Base-by-base conservation (phyloP, 2,888 invertebrate species). In the Tetranychus truncatus region DNA sequence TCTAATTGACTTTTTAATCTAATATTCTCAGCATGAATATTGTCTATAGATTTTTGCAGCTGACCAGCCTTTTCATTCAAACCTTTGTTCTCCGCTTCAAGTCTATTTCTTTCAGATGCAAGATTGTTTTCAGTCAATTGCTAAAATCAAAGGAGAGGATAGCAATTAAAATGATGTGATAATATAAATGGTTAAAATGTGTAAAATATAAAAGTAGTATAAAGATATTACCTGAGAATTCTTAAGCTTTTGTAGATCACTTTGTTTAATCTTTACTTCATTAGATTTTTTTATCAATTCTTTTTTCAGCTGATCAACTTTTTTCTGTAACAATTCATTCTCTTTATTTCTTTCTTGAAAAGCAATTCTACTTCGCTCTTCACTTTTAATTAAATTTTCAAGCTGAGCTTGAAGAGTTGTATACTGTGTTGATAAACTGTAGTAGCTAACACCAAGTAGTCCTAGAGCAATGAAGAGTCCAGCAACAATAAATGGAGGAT, bases 401-500 rank as follows among this genome's bases (percentile, higher is more conserved):
- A 55, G 15, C 15, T 55, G 55, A 55, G 9, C 15, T 9, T 55
- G 55, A 15, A 55, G 15, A 15, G 73, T 20, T 18, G 66, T 74
- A 75, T 75, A 75, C 34, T 75, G 74, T 1, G 46, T 11, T 15
- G 74, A 76, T 15, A 74, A 55, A 24, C 69, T 45, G 55, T 55
- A 75, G 55, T 75, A 75, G 67, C 73, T 72, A 45, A 75, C 44
- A 20, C 45, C 73, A 9, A 75, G 46, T 6, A 75, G 34, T 15
- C 75, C 76, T 9, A 75, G 44, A 45, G 74, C 75, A 46, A 75
- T 55, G 45, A 20, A 65, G 9, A 75, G 74, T 18, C 74, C 74
- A 20, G 75, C 75, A 20, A 75, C 73, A 18, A 75, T 66, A 74
- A 75, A 75, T 15, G 55, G 55, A 20, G 75, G 74, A 45, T 66